These are phyloP conservation scores for Smittia aterrima DNA, from an alignment of 2,888 invertebrate species.

Conservation along the genomic window DNA sequence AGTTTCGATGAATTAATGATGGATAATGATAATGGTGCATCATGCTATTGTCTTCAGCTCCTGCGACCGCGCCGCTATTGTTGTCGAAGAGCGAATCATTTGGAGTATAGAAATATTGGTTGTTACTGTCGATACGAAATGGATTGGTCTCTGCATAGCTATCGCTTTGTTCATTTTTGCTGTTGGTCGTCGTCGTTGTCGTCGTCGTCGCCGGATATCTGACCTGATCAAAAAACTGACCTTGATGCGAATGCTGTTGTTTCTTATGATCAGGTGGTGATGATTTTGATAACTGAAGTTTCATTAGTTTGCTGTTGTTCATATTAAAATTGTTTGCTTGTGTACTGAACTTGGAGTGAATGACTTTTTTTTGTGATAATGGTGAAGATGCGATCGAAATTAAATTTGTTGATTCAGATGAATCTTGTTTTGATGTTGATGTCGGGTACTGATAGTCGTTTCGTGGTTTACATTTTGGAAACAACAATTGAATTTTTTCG, in stretches of 20 bases:
- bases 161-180: slow-evolving; percentile 19
- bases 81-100: slow-evolving; percentile 23
- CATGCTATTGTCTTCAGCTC: slow-evolving; percentile 8
- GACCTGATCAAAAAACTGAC: slow-evolving; percentile 14
- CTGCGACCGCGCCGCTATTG: slow-evolving; percentile 18
- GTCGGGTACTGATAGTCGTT: slow-evolving; percentile 20
- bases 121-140: slow-evolving; percentile 37
- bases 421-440: not conserved
- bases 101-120: slow-evolving; percentile 25
- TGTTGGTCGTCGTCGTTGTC: not conserved
- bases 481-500: slow-evolving; percentile 80
- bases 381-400: slow-evolving; percentile 22
- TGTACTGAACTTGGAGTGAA: slow-evolving; percentile 11
- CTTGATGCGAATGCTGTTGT: not conserved
- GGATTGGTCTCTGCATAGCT: slow-evolving; percentile 38
- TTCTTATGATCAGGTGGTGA: slow-evolving; percentile 34
- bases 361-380: not conserved
- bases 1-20: not conserved
- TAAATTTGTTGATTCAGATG: not conserved
- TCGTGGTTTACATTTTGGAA: slow-evolving; percentile 67
- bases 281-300: slow-evolving; percentile 29
- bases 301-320: slow-evolving; percentile 36
- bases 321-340: slow-evolving; percentile 12
- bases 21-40: slow-evolving; percentile 36
- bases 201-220: not conserved